These are phyloP conservation scores for Brachyhypopomus gauderio DNA, from an alignment of 2,113 vertebrate species.

Conservation along the genomic window DNA sequence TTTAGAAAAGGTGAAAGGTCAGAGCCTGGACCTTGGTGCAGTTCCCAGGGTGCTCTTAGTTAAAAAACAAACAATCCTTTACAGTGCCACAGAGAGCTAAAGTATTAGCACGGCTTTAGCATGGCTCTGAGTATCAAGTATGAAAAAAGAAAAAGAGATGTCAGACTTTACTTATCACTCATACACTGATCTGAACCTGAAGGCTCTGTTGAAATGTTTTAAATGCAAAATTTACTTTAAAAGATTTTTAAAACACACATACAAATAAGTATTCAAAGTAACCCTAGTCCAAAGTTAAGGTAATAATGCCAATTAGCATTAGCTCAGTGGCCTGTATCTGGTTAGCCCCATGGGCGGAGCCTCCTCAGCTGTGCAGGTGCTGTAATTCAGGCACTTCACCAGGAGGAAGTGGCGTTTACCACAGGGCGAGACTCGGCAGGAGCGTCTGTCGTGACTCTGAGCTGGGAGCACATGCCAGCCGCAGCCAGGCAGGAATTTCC, in stretches of 20 bases:
- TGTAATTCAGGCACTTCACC: conserved; percentile 51
- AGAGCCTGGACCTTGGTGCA: background rate
- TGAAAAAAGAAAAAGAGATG: too few relatives aligned
- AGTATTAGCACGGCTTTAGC: too few relatives aligned
- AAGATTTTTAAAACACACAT: too few relatives aligned
- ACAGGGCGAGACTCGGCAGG: conserved; percentile 43
- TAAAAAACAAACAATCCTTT: conserved; percentile 2
- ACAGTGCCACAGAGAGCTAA: too few relatives aligned
- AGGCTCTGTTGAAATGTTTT: too few relatives aligned
- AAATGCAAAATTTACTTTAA: too few relatives aligned
- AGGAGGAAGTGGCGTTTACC: conserved; percentile 56
- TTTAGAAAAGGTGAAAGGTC: conserved; percentile 32
- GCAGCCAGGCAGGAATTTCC: conserved; percentile 48
- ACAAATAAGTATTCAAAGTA: too few relatives aligned
- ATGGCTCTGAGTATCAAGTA: too few relatives aligned
- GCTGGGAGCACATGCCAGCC: conserved; percentile 25
- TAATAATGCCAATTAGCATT: background rate
- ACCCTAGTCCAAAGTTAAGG: too few relatives aligned
- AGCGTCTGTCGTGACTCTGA: conserved; percentile 23
- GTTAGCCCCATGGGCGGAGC: background rate
- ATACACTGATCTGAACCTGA: too few relatives aligned
- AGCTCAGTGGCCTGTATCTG: background rate
- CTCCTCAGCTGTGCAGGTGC: conserved; percentile 49
- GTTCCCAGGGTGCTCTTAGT: background rate
- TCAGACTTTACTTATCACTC: too few relatives aligned